Evolutionary conservation across 2,797 vertebrate species (phyloP).

Genomic region (Momotus momota): DNA sequence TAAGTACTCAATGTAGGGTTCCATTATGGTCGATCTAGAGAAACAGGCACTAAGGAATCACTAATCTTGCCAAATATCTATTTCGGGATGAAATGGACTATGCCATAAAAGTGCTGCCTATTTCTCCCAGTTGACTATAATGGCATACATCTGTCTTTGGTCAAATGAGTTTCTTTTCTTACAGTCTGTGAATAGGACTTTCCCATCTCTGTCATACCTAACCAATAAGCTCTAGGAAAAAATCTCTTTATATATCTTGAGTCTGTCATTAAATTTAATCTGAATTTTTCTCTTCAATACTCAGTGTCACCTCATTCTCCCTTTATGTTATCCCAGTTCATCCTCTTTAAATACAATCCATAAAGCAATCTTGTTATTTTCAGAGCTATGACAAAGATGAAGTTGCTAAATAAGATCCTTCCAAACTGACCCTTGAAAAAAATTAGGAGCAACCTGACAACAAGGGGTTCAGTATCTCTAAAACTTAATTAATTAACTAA

Average conservation of each 20-base stretch:
- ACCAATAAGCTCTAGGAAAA: neutral
- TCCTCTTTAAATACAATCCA: neutral
- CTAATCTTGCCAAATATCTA: slow-evolving; percentile 39
- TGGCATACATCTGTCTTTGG: slow-evolving; percentile 4
- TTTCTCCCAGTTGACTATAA: slow-evolving; percentile 18
- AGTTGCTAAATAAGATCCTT: neutral
- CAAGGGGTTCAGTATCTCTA: neutral
- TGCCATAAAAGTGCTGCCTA: neutral
- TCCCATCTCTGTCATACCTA: neutral
- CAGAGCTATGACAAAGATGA: neutral
- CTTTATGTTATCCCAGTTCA: neutral
- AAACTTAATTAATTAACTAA: neutral
- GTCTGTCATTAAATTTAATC: neutral
- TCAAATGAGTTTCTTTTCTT: slow-evolving; percentile 7
- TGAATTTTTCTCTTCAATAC: neutral
- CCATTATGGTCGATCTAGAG: slow-evolving; percentile 7
- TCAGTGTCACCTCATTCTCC: neutral
- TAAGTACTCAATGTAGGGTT: neutral
- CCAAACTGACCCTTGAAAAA: neutral
- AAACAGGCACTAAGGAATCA: neutral
- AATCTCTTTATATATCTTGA: neutral
- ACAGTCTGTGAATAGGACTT: neutral
- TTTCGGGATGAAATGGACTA: slow-evolving; percentile 15
- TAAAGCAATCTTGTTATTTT: neutral
- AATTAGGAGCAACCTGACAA: neutral